Conservation (phyloP, 2,113 vertebrate species). For the Cettia cetti region DNA sequence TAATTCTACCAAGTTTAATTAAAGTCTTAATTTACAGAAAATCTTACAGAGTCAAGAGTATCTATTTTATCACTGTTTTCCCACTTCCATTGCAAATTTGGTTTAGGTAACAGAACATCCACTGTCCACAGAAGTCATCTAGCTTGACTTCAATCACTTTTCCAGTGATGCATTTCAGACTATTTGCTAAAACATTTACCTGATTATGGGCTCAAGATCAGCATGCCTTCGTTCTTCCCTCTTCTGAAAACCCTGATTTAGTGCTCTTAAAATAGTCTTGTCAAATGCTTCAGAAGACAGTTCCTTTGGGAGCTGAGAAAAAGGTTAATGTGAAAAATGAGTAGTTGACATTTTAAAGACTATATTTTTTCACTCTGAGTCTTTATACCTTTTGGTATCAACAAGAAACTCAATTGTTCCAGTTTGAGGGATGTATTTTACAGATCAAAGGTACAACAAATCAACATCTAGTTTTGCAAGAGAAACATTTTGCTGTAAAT, state of each 20-base stretch:
- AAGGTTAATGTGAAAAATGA: not conserved
- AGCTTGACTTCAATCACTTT: not conserved
- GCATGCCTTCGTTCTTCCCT: constrained; percentile 77
- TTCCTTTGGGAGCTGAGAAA: constrained; percentile 89
- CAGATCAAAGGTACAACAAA: not conserved
- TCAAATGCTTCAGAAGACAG: constrained; percentile 88
- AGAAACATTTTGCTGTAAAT: not conserved
- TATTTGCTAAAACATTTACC: constrained; percentile 67
- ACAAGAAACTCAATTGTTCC: not conserved
- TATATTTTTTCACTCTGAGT: not conserved
- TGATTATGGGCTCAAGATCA: constrained; percentile 85
- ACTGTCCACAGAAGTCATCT: not conserved
- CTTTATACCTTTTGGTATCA: not conserved
- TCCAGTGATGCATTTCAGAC: not conserved
- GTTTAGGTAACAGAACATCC: not conserved
- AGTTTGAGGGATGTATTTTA: not conserved
- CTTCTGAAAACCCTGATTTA: constrained; percentile 85
- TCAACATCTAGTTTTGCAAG: not conserved
- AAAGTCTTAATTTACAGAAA: not conserved
- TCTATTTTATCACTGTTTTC: not conserved
- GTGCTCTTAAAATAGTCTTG: constrained; percentile 85
- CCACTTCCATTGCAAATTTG: not conserved
- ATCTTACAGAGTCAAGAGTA: not conserved
- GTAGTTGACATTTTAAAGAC: not conserved
- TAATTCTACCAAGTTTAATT: not conserved